A percentile compares a stretch with the other conserved stretches of the same genome.
Conservation (phyloP, 2,888 invertebrate genomes). For the Tanypteryx hageni region DNA sequence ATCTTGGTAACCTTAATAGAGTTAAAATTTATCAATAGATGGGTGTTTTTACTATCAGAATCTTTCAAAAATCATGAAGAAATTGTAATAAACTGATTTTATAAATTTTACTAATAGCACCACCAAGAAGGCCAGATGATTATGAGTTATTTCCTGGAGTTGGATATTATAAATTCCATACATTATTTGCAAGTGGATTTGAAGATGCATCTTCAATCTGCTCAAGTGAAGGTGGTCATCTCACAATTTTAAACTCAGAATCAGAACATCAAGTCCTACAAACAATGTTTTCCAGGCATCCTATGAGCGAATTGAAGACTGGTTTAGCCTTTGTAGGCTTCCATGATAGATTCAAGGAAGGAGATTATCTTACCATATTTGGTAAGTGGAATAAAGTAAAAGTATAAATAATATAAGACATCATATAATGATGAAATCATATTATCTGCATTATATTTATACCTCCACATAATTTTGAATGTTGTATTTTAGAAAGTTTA, state of each 20-base stretch:
- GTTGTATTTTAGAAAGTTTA: too few species aligned
- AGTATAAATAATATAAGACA: too few species aligned
- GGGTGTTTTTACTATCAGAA: too few species aligned
- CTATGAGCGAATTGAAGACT: conserved; percentile 18
- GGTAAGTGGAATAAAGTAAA: conserved; percentile 40
- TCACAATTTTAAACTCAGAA: conserved; percentile 68
- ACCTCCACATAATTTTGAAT: too few species aligned
- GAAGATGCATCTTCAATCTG: conserved; percentile 44
- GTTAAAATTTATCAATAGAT: too few species aligned
- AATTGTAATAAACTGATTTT: too few species aligned
- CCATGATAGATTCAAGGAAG: conserved; percentile 66
- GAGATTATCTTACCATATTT: conserved; percentile 67
- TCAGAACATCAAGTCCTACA: conserved; percentile 66
- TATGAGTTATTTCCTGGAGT: conserved; percentile 42
- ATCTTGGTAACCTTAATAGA: too few species aligned
- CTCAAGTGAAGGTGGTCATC: conserved; percentile 67
- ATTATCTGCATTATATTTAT: too few species aligned
- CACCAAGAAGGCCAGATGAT: conserved; percentile 9
- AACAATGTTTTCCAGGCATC: conserved; percentile 66
- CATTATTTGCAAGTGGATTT: conserved; percentile 8
- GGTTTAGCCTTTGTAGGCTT: conserved; percentile 68
- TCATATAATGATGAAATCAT: too few species aligned
- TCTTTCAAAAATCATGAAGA: too few species aligned
- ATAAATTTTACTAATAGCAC: background rate
- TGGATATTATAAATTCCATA: conserved; percentile 54